Base-by-base conservation (phyloP, 2,888 invertebrate species). In the Torymus tubicola region DNA sequence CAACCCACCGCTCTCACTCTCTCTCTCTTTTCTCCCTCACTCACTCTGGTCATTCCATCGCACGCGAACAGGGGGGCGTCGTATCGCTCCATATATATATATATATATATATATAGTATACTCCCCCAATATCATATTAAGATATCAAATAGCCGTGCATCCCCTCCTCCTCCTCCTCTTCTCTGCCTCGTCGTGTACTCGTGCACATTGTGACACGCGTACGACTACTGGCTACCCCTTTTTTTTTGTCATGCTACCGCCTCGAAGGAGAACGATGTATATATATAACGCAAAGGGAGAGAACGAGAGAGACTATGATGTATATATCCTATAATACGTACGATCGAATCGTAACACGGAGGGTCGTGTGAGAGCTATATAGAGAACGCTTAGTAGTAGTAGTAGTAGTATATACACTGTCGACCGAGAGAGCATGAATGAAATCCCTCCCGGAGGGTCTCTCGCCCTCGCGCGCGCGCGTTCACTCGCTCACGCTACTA, bases 361-460 rank as follows among this genome's bases (percentile, higher is more conserved):
- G 68, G 16, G 63, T 67, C 8, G 42, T 8, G 61, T 14, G 71
- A 69, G 77, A 21, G 21, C 2, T 21, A 21, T 2, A 21, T 2
- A n/a, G n/a, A n/a, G n/a, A 21, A 21, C 21, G 21, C 21, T 1
- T 21, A 21, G n/a, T n/a, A n/a, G n/a, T 21, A 21, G 8, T 42
- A 42, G 42, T 42, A 8, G 42, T 8, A 42, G 42, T 42, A 31
- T 42, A 31, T 57, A 16, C 55, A 12, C 65, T 21, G 55, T 88
- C 78, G 80, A 84, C 85, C 83, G 85, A 84, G 85, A 84, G 83
- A 84, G 84, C 88, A 90, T 90, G 90, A 90, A 90, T 90, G 90
- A 89, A 89, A 90, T 90, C 89, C 89, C 90, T 89, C 88, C 86
- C 86, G 87, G 88, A 89, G 90, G 89, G 89, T 88, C 42, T 42